phyloP scores from a whole-genome alignment of 2,113 vertebrate genomes.

The Pseudonaja textilis region DNA sequence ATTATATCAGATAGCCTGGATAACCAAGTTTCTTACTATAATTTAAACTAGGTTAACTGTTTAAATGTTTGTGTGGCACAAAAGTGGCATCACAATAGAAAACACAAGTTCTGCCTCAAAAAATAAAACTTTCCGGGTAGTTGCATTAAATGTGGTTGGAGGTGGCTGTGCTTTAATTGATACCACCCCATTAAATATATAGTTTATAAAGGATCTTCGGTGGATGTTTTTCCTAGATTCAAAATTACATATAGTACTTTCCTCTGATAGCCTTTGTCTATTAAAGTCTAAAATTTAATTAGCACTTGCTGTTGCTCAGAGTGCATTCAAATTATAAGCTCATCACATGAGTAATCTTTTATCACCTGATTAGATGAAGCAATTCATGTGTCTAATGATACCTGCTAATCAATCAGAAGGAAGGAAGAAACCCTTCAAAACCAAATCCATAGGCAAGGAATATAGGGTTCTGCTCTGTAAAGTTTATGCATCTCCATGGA shows the following conservation, averaged over 20 bases:
- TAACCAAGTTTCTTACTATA: background rate
- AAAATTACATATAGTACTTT: slow-evolving; percentile 16
- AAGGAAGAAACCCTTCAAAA: background rate
- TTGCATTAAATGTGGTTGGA: background rate
- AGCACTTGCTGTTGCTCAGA: slow-evolving; percentile 2
- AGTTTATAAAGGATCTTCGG: background rate
- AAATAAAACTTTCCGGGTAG: background rate
- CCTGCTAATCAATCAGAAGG: slow-evolving; percentile 30
- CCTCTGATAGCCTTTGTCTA: slow-evolving; percentile 12
- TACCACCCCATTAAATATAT: slow-evolving; percentile 10
- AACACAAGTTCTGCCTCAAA: background rate
- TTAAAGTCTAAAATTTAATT: slow-evolving; percentile 17
- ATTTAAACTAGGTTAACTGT: background rate
- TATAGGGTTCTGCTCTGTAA: background rate
- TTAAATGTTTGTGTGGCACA: background rate
- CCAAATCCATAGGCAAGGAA: slow-evolving; percentile 17
- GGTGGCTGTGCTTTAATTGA: slow-evolving; percentile 4
- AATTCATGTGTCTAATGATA: slow-evolving; percentile 36
- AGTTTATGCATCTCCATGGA: background rate
- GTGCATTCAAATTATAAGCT: background rate
- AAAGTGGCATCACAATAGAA: background rate
- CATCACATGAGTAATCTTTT: slow-evolving; percentile 19
- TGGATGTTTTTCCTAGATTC: background rate
- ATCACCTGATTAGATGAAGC: slow-evolving; percentile 26
- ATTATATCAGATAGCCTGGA: background rate